phyloP scores from a whole-genome alignment of 2,113 vertebrate species.

The Promerops cafer region DNA sequence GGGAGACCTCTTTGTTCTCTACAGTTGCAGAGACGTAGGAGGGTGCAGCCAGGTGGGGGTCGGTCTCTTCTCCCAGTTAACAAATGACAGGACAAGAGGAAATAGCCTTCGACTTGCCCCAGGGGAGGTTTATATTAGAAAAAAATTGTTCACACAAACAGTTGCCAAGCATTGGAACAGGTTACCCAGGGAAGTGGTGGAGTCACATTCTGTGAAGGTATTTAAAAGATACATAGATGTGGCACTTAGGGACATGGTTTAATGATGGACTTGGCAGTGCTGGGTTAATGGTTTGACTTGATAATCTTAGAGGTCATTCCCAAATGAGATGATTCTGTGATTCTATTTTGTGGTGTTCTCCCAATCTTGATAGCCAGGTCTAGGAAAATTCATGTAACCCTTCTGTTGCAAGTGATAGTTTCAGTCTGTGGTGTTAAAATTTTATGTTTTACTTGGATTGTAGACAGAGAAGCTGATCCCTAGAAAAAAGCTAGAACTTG shows the following conservation, averaged over 20 bases:
- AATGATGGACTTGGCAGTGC: neutral
- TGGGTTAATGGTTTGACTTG: neutral
- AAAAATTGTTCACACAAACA: neutral
- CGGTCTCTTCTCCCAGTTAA: neutral
- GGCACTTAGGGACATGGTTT: neutral
- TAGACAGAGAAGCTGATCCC: neutral
- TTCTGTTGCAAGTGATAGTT: neutral
- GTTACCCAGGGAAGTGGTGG: neutral
- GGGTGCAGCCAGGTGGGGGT: neutral
- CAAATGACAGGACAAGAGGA: neutral
- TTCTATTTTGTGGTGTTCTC: neutral
- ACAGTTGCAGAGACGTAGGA: neutral
- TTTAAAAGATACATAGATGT: neutral
- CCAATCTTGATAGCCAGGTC: neutral
- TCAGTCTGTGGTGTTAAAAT: neutral
- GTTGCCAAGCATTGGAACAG: neutral
- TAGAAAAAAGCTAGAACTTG: neutral
- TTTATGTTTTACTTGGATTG: neutral
- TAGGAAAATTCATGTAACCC: neutral
- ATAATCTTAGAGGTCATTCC: neutral
- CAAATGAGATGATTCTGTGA: accelerated
- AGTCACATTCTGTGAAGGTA: neutral
- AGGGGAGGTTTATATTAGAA: neutral
- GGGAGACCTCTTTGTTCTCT: neutral
- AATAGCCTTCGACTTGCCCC: neutral